phyloP scores from a whole-genome alignment of 2,797 vertebrate genomes.

The Pelochelys cantorii region DNA sequence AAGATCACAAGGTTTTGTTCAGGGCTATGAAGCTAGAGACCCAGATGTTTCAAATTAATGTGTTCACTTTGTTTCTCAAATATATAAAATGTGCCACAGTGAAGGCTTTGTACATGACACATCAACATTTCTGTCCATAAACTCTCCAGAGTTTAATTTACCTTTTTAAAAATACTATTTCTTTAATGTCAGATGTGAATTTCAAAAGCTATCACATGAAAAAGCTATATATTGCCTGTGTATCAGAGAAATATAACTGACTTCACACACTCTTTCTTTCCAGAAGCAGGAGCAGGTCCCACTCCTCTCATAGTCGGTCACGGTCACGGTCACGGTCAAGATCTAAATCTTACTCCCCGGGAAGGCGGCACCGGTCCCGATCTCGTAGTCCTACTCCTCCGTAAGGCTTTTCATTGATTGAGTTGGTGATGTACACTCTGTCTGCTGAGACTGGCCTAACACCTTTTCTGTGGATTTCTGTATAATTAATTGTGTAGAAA shows the following conservation, averaged over 20 bases:
- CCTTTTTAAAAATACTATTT: not conserved
- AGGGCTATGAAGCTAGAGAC: not conserved
- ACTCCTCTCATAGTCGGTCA: constrained; percentile 88
- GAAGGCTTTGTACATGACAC: not conserved
- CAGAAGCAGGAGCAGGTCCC: constrained; percentile 90
- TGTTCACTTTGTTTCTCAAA: not conserved
- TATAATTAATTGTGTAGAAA: not conserved
- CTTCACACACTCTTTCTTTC: fast-evolving
- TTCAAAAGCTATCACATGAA: not conserved
- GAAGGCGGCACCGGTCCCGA: constrained; percentile 85
- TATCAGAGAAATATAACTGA: not conserved
- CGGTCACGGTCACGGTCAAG: constrained; percentile 88
- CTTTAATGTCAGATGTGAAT: not conserved
- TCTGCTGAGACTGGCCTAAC: not conserved
- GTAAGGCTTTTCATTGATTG: constrained; percentile 79
- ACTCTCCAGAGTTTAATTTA: not conserved
- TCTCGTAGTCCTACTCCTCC: constrained; percentile 92
- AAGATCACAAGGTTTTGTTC: not conserved
- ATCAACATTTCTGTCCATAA: not conserved
- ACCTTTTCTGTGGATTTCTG: not conserved
- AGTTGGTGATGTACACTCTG: not conserved
- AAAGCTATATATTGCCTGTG: not conserved
- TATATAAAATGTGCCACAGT: not conserved
- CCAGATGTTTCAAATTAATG: not conserved
- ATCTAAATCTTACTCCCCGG: constrained; percentile 90